Conservation (phyloP, 2,888 invertebrate genomes). For the Syrista parreyssii region DNA sequence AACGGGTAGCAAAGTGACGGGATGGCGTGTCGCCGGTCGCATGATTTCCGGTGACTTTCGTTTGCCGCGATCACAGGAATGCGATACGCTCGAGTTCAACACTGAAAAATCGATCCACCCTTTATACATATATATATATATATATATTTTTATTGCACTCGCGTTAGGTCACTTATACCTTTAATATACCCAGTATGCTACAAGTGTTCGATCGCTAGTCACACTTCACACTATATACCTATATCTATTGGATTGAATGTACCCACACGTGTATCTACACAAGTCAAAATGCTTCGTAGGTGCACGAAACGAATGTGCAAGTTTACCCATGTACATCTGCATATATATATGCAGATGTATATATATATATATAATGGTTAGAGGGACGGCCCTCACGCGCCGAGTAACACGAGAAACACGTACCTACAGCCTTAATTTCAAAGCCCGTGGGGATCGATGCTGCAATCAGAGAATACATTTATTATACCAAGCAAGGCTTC, state of each 20-base stretch:
- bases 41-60: slow-evolving; percentile 61
- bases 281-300: too few relatives aligned
- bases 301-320: too few relatives aligned
- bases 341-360: too few relatives aligned
- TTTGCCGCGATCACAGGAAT: slow-evolving; percentile 44
- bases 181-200: slow-evolving; percentile 16
- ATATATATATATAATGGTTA: too few relatives aligned
- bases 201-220: slow-evolving; percentile 37
- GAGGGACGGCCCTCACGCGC: slow-evolving; percentile 10
- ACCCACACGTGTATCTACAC: too few relatives aligned
- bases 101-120: slow-evolving; percentile 19
- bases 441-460: slow-evolving; percentile 15
- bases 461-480: slow-evolving; percentile 20
- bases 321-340: too few relatives aligned
- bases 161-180: too few relatives aligned
- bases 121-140: background rate
- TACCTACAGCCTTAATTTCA: slow-evolving; percentile 5
- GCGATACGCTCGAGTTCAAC: slow-evolving; percentile 5
- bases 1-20: slow-evolving; percentile 21
- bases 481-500: slow-evolving; percentile 2
- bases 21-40: slow-evolving; percentile 61
- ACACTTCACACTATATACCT: background rate
- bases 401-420: slow-evolving; percentile 16
- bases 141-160: too few relatives aligned
- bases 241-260: background rate